Percentiles rank a stretch among this genome's conserved stretches.
Conservation (phyloP, 2,113 vertebrate genomes). For the Vulpes lagopus region DNA sequence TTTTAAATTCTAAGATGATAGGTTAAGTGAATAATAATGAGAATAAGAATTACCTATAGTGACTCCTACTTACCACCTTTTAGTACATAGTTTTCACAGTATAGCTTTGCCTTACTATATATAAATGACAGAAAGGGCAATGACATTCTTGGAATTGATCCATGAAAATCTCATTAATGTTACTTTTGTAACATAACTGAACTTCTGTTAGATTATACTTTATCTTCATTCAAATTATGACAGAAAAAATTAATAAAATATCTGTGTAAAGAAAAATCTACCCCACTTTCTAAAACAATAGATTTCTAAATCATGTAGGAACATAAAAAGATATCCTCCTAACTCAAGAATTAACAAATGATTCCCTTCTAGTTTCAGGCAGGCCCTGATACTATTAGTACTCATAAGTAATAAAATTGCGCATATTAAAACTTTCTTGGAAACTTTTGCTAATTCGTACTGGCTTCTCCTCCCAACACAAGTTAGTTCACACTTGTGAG, state of each 20-base stretch:
- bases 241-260: background rate
- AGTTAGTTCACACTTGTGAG: background rate
- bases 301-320: background rate
- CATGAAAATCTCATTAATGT: background rate
- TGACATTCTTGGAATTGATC: background rate
- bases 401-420: background rate
- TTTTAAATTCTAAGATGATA: constrained; percentile 1
- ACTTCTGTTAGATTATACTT: background rate
- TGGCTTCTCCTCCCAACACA: background rate
- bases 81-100: background rate
- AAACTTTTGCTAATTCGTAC: background rate
- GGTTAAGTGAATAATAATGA: background rate
- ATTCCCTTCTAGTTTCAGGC: background rate
- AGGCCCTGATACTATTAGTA: background rate
- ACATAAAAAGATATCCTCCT: background rate
- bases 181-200: background rate
- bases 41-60: background rate
- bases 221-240: background rate
- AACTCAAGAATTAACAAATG: background rate
- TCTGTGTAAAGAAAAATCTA: background rate
- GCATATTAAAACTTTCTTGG: background rate
- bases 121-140: background rate
- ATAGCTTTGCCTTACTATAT: background rate
- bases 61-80: background rate
- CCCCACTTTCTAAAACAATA: background rate